Conservation (phyloP, 1,140 invertebrate species). For the Sitobion miscanthi region DNA sequence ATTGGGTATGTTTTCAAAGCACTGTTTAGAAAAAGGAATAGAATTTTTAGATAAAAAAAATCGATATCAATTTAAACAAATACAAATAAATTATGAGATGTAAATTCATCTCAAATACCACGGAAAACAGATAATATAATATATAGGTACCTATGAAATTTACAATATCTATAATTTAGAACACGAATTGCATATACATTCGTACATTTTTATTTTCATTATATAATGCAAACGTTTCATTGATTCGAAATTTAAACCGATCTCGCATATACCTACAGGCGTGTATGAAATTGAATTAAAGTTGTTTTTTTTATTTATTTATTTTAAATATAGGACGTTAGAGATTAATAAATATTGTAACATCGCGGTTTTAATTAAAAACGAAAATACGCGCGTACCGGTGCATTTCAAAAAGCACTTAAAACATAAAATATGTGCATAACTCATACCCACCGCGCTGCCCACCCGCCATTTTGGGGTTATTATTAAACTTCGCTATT, state of each 20-base stretch:
- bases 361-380: not conserved
- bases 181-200: not conserved
- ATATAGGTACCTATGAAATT: not conserved
- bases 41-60: not conserved
- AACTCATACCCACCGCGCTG: not conserved
- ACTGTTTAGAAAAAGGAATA: no score
- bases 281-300: not conserved
- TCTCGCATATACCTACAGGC: no score
- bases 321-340: not conserved
- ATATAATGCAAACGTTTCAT: not conserved
- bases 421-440: not conserved
- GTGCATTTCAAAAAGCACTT: not conserved
- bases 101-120: not conserved
- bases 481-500: not conserved
- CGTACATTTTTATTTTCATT: not conserved
- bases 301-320: not conserved
- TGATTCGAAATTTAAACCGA: not conserved
- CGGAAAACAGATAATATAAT: not conserved
- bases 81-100: not conserved
- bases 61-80: not conserved
- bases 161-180: not conserved
- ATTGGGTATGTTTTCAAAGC: not conserved
- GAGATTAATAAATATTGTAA: not conserved
- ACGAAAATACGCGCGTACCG: not conserved
- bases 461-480: no score